These are phyloP conservation scores for Oceanodroma leucorhoa DNA, from an alignment of 2,797 vertebrate genomes.

Conservation along the genomic window DNA sequence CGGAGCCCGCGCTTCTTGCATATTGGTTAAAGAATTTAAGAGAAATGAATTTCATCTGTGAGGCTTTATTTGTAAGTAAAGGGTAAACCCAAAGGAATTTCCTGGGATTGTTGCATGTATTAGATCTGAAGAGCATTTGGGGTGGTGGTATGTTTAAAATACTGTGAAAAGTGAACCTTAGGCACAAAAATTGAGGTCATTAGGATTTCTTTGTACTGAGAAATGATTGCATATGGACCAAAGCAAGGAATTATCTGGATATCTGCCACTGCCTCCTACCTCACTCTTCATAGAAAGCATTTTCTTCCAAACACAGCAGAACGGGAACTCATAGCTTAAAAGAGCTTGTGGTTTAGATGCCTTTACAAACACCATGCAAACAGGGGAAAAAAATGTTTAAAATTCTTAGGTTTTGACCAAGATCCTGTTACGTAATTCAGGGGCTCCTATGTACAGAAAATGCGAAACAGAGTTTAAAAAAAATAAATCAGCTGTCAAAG, in stretches of 20 bases:
- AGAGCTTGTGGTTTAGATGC: slow-evolving; percentile 30
- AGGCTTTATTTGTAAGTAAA: slow-evolving; percentile 31
- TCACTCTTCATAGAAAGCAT: slow-evolving; percentile 13
- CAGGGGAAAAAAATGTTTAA: neutral
- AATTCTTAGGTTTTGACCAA: neutral
- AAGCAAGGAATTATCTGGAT: slow-evolving; percentile 41
- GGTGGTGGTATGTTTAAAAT: slow-evolving; percentile 13
- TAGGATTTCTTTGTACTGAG: slow-evolving; percentile 40
- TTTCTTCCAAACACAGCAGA: slow-evolving; percentile 48
- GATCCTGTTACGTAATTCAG: neutral
- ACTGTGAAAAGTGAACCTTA: slow-evolving; percentile 31
- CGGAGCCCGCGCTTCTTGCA: neutral
- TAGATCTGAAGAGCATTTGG: slow-evolving; percentile 32
- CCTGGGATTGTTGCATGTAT: slow-evolving; percentile 55
- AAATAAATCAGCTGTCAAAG: neutral
- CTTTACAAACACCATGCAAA: neutral
- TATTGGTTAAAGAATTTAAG: slow-evolving; percentile 45
- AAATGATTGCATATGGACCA: slow-evolving; percentile 11
- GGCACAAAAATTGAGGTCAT: slow-evolving; percentile 20
- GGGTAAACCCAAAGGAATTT: slow-evolving; percentile 62
- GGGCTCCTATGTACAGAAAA: neutral
- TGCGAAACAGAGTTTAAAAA: neutral
- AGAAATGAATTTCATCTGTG: slow-evolving; percentile 39
- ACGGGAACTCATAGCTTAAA: neutral
- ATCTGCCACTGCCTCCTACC: slow-evolving; percentile 14